Conservation (phyloP, 2,888 invertebrate species). For the Lepidocyrtinus sp. region DNA sequence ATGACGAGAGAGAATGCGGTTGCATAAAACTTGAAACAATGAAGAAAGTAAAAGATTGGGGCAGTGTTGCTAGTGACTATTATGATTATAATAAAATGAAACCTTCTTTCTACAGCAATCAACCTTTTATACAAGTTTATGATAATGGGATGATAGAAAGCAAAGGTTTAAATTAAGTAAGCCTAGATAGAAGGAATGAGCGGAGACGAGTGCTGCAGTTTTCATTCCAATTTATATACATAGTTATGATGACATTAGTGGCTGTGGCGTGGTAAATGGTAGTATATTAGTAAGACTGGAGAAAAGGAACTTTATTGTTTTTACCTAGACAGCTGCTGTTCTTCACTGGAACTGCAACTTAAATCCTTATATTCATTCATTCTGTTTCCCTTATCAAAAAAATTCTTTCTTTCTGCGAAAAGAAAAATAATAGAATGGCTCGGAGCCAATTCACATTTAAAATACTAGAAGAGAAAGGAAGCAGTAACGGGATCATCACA, state of each 20-base stretch:
- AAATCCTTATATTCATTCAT: conserved; percentile 8
- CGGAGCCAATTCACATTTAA: conserved; percentile 48
- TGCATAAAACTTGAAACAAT: neutral
- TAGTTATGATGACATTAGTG: conserved; percentile 52
- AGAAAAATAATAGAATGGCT: conserved; percentile 35
- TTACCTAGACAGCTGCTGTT: conserved; percentile 5
- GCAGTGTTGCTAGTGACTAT: neutral
- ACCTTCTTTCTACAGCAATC: neutral
- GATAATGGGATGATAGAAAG: neutral
- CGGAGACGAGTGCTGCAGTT: too few relatives aligned
- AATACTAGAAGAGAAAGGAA: conserved; percentile 30
- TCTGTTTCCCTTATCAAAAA: conserved; percentile 18
- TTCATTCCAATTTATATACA: neutral
- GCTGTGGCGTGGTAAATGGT: conserved; percentile 2
- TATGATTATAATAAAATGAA: neutral
- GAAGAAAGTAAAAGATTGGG: neutral
- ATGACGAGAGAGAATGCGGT: neutral
- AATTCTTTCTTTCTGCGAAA: conserved; percentile 12
- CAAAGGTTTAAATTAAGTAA: neutral
- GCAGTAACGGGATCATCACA: neutral
- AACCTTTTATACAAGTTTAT: neutral
- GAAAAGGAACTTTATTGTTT: neutral
- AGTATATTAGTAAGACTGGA: conserved; percentile 42
- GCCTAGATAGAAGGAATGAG: too few relatives aligned
- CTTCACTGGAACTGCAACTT: neutral